phyloP scores from a whole-genome alignment of 2,797 vertebrate species.

The Limnodromus scolopaceus region DNA sequence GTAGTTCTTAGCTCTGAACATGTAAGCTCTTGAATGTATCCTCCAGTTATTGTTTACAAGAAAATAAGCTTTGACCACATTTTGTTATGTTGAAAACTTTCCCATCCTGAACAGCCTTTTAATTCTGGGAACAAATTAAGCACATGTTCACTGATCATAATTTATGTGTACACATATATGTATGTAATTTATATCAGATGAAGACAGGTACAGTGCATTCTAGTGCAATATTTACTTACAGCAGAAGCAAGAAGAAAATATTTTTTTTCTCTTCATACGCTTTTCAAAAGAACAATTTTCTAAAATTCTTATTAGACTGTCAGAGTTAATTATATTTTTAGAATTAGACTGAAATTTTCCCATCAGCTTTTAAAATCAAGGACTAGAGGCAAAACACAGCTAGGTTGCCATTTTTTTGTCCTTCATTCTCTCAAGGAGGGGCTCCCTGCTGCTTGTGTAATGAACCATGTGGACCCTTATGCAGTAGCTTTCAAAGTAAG shows the following conservation, averaged over 20 bases:
- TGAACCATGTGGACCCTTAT: slow-evolving; percentile 3
- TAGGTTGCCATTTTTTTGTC: neutral
- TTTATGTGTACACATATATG: neutral
- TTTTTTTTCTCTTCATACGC: neutral
- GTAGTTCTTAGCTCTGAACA: neutral
- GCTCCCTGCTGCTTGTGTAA: slow-evolving; percentile 5
- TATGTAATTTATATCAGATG: neutral
- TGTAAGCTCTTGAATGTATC: neutral
- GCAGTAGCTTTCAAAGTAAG: neutral
- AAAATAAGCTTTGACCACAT: neutral
- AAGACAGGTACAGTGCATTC: neutral
- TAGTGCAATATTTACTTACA: neutral
- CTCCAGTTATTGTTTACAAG: neutral
- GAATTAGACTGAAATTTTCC: neutral
- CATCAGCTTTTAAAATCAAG: slow-evolving; percentile 8
- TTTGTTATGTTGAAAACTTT: neutral
- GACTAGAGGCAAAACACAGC: neutral
- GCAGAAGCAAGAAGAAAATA: neutral
- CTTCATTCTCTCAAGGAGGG: neutral
- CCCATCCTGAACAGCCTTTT: neutral
- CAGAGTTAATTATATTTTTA: slow-evolving; percentile 24
- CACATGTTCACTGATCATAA: neutral
- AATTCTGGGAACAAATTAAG: neutral
- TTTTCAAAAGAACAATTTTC: slow-evolving; percentile 25
- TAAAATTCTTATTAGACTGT: slow-evolving; percentile 1